These are phyloP conservation scores for Heterocephalus glaber DNA, from an alignment of 2,113 vertebrate species.

Conservation along the genomic window DNA sequence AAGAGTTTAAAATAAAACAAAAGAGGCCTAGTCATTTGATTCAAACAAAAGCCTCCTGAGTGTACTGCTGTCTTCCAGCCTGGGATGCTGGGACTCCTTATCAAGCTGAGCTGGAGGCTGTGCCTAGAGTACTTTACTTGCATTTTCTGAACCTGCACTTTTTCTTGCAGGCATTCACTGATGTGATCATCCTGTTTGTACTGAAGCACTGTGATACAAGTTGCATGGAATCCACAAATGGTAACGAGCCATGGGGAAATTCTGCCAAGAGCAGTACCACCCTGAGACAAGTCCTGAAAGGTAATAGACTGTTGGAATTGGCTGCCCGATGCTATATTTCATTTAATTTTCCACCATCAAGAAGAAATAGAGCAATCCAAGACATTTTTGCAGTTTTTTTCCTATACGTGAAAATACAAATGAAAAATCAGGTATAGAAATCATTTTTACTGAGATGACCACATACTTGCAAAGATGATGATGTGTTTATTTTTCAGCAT, in stretches of 20 bases:
- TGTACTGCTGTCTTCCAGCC: background rate
- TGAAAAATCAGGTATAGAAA: background rate
- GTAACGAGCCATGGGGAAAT: background rate
- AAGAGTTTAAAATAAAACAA: slow-evolving; percentile 72
- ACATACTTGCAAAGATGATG: slow-evolving; percentile 11
- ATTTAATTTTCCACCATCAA: slow-evolving; percentile 22
- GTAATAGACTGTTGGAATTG: slow-evolving; percentile 33
- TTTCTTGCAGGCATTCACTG: background rate
- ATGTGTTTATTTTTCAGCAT: slow-evolving; percentile 30
- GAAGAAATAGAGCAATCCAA: slow-evolving; percentile 42
- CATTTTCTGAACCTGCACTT: background rate
- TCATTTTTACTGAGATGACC: slow-evolving; percentile 6
- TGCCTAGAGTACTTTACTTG: background rate
- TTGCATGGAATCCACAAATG: background rate
- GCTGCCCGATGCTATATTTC: slow-evolving; percentile 48
- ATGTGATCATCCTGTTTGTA: slow-evolving; percentile 51
- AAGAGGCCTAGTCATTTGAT: slow-evolving; percentile 71
- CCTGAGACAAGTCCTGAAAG: slow-evolving; percentile 30
- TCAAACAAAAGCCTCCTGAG: slow-evolving; percentile 71
- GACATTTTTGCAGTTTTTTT: background rate
- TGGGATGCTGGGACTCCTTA: background rate
- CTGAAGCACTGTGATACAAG: slow-evolving; percentile 41
- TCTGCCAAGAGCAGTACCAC: background rate
- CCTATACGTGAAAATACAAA: background rate
- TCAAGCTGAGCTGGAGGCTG: slow-evolving; percentile 1